Conservation (phyloP, 2,797 vertebrate genomes). For the Urosaurus nigricauda region DNA sequence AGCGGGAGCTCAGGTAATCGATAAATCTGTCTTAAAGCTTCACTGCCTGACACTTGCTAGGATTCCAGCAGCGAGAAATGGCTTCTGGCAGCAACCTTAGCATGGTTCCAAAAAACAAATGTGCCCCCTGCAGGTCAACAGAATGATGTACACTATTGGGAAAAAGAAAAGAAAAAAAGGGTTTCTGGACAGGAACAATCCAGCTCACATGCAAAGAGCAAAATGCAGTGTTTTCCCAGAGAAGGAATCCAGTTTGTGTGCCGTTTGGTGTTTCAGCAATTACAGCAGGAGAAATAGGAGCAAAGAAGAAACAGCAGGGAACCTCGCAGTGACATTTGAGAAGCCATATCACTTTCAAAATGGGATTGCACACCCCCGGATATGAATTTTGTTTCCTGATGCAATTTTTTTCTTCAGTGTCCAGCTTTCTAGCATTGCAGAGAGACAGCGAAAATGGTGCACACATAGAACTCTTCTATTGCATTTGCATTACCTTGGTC, state of each 20-base stretch:
- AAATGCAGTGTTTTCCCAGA: background rate
- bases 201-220: background rate
- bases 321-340: background rate
- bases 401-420: no score
- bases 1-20: background rate
- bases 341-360: background rate
- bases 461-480: no score
- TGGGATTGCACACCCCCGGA: background rate
- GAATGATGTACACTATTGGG: background rate
- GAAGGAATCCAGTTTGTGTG: background rate
- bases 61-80: background rate
- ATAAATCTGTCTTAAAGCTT: slow-evolving; percentile 41
- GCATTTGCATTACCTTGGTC: no score
- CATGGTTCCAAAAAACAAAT: slow-evolving; percentile 42
- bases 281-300: background rate
- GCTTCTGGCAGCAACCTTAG: rapidly evolving
- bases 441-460: no score
- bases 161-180: background rate
- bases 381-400: no score
- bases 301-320: background rate
- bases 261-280: no score
- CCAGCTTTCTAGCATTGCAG: no score
- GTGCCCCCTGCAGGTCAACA: slow-evolving; percentile 70
- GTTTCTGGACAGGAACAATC: background rate
- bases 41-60: background rate